Percentiles rank a stretch among this genome's conserved stretches.
Evolutionary conservation across 64 coral and sea anemone species (phyloP).

Genomic region (Stylophora pistillata): DNA sequence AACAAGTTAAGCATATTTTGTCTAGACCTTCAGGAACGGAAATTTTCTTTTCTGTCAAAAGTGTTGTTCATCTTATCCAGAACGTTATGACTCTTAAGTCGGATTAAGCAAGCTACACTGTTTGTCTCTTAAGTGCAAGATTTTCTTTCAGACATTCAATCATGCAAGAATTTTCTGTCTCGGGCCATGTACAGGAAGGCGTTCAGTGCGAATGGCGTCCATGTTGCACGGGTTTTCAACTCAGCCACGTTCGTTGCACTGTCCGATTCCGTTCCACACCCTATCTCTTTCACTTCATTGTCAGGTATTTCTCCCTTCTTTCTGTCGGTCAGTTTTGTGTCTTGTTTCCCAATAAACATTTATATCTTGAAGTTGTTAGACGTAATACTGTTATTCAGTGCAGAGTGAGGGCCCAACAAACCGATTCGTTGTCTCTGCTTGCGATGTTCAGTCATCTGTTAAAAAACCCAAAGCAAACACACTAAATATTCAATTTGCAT

Average conservation of each 20-base stretch:
- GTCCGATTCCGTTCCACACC: too few relatives aligned
- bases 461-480: neutral
- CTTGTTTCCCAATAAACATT: neutral
- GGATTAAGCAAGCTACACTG: neutral
- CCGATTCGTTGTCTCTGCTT: constrained; percentile 88
- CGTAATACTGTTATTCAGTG: constrained; percentile 29
- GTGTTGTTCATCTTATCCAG: neutral
- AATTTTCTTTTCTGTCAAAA: neutral
- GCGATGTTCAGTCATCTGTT: constrained; percentile 93
- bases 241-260: neutral
- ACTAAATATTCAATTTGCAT: neutral
- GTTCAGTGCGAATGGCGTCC: neutral
- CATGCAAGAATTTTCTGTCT: neutral
- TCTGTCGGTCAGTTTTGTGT: neutral
- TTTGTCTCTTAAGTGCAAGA: neutral
- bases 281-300: neutral
- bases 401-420: constrained; percentile 70
- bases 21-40: neutral
- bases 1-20: neutral
- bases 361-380: constrained; percentile 89
- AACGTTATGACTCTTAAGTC: neutral
- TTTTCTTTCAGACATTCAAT: neutral
- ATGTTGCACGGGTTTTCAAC: neutral
- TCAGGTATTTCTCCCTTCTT: neutral
- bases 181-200: neutral